Evolutionary conservation across 2,797 vertebrate genomes (phyloP).

Genomic region (Melanotaenia boesemani): DNA sequence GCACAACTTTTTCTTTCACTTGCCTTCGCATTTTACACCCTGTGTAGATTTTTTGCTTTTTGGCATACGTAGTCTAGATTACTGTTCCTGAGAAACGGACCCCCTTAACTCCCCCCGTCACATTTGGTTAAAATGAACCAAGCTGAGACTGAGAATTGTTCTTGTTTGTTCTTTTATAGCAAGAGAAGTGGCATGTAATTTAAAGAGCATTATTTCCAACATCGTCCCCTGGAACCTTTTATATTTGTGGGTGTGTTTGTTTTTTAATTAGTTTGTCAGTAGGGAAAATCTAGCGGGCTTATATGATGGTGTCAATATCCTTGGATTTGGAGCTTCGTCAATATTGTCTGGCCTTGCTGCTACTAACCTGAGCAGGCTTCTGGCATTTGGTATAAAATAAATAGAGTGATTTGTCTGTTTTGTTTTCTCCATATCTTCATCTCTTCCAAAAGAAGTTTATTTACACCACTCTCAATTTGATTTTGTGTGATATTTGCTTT

Average conservation of each 20-base stretch:
- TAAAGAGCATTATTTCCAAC: conserved; percentile 84
- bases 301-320: conserved; percentile 85
- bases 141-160: conserved; percentile 65
- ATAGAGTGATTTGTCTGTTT: conserved; percentile 88
- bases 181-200: conserved; percentile 83
- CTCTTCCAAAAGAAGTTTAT: conserved; percentile 81
- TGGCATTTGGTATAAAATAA: conserved; percentile 88
- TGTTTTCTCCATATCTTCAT: conserved; percentile 80
- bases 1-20: conserved; percentile 87
- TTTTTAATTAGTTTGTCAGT: conserved; percentile 88
- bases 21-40: conserved; percentile 71
- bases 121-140: conserved; percentile 65
- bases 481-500: conserved; percentile 83
- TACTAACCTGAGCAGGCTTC: conserved; percentile 84
- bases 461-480: conserved; percentile 82
- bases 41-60: conserved; percentile 76
- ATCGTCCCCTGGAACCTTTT: conserved; percentile 84
- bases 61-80: conserved; percentile 74
- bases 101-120: conserved; percentile 56
- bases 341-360: conserved; percentile 83
- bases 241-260: conserved; percentile 84
- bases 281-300: conserved; percentile 78
- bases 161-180: conserved; percentile 72
- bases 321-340: conserved; percentile 84
- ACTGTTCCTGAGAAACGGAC: conserved; percentile 78